These are phyloP conservation scores for Polylopha cassiicola DNA, from an alignment of 2,888 invertebrate genomes.

Conservation along the genomic window DNA sequence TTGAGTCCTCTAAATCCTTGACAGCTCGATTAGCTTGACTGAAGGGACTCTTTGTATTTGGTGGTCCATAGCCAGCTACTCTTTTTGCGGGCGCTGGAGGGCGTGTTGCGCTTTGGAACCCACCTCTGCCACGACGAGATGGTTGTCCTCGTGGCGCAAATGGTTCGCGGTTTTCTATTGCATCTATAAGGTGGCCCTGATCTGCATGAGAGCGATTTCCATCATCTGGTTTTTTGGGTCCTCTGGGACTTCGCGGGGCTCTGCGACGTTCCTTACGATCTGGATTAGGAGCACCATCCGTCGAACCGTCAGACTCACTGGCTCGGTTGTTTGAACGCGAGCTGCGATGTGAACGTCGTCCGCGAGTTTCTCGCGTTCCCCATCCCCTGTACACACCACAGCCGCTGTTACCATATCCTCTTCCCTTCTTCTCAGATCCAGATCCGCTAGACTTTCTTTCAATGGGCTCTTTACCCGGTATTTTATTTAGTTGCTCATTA, in stretches of 20 bases:
- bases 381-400: conserved; percentile 70
- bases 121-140: conserved; percentile 88
- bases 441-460: conserved; percentile 69
- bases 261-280: conserved; percentile 76
- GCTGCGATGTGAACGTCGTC: conserved; percentile 68
- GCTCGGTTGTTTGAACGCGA: conserved; percentile 68
- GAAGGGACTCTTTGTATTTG: conserved; percentile 87
- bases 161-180: conserved; percentile 79
- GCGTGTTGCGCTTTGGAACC: conserved; percentile 63
- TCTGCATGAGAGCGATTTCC: conserved; percentile 42
- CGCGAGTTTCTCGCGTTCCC: conserved; percentile 70
- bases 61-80: conserved; percentile 88
- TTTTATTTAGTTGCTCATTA: conserved; percentile 63
- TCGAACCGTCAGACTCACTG: conserved; percentile 86
- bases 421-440: conserved; percentile 72
- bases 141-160: conserved; percentile 94
- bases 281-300: conserved; percentile 79
- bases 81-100: conserved; percentile 76
- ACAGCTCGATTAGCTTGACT: conserved; percentile 67
- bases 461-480: conserved; percentile 66
- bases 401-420: conserved; percentile 65
- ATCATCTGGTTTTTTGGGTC: conserved; percentile 79
- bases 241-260: conserved; percentile 73
- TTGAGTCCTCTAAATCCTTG: conserved; percentile 57
- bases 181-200: conserved; percentile 40